Conservation (phyloP, 1,140 invertebrate species). For the Ctenoplectra terminalis region DNA sequence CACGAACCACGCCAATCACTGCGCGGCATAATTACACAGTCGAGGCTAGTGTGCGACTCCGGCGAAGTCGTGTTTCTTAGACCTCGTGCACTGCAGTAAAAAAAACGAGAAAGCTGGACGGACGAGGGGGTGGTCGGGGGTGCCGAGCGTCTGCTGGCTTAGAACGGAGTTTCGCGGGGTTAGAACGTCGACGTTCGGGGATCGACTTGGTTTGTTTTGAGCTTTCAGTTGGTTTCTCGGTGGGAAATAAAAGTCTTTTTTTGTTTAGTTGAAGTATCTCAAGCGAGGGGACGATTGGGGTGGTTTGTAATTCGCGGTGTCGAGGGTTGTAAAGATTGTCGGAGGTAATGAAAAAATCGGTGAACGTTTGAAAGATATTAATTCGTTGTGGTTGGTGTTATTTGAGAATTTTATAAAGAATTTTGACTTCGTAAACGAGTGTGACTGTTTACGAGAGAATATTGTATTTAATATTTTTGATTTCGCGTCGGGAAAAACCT, state of each 20-base stretch:
- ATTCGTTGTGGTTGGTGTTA: too few relatives aligned
- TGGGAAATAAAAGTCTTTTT: not conserved
- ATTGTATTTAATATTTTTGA: too few relatives aligned
- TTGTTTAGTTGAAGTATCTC: not conserved
- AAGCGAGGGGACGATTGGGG: not conserved
- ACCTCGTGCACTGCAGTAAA: conserved; percentile 68
- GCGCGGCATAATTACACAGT: conserved; percentile 81
- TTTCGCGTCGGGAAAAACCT: too few relatives aligned
- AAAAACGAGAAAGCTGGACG: conserved; percentile 30
- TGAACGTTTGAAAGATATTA: too few relatives aligned
- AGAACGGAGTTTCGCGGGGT: conserved; percentile 26
- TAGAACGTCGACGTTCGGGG: conserved; percentile 37
- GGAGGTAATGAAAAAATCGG: too few relatives aligned
- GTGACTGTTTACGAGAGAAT: too few relatives aligned
- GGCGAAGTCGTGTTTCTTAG: conserved; percentile 74
- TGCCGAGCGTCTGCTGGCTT: conserved; percentile 22
- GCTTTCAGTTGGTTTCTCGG: not conserved
- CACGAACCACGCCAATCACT: conserved; percentile 83
- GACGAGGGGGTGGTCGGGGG: conserved; percentile 9
- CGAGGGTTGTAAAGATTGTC: too few relatives aligned
- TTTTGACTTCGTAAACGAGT: too few relatives aligned
- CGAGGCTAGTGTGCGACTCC: conserved; percentile 74
- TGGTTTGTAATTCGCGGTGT: not conserved
- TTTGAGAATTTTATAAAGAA: too few relatives aligned
- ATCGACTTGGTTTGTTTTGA: conserved; percentile 23